Conservation (phyloP, 2,888 invertebrate genomes). For the Agelastica alni region DNA sequence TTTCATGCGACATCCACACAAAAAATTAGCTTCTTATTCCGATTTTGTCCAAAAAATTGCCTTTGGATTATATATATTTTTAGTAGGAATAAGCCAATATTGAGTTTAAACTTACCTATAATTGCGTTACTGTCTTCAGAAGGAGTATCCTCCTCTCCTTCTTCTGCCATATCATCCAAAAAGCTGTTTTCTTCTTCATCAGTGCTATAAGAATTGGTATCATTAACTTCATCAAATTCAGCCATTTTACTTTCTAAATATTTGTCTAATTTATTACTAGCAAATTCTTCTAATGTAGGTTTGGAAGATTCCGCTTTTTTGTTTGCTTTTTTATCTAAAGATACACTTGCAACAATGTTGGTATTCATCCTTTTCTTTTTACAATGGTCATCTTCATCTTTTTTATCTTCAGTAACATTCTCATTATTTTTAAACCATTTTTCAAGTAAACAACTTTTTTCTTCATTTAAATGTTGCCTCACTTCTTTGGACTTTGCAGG, state of each 20-base stretch:
- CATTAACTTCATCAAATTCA: conserved; percentile 27
- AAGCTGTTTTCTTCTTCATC: conserved; percentile 33
- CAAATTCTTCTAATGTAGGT: conserved; percentile 12
- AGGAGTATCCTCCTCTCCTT: conserved; percentile 54
- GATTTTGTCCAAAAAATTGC: no score
- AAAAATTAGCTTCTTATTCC: no score
- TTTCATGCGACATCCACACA: no score
- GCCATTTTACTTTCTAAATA: conserved; percentile 24
- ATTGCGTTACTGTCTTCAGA: conserved; percentile 53
- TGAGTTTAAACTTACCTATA: conserved; percentile 10
- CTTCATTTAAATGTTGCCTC: no score
- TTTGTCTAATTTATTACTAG: conserved; percentile 27
- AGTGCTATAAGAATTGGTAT: no score
- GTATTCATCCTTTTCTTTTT: background rate
- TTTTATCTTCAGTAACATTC: background rate
- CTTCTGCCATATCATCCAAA: conserved; percentile 49
- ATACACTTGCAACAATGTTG: conserved; percentile 5
- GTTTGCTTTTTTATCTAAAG: background rate
- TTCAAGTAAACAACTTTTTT: background rate
- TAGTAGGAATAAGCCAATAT: no score
- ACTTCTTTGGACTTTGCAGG: no score
- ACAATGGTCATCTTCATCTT: background rate
- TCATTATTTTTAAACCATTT: background rate
- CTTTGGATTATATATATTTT: no score
- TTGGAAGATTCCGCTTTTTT: background rate